Evolutionary conservation across 2,113 vertebrate species (phyloP).

Genomic region (Paraplagusia blochii): DNA sequence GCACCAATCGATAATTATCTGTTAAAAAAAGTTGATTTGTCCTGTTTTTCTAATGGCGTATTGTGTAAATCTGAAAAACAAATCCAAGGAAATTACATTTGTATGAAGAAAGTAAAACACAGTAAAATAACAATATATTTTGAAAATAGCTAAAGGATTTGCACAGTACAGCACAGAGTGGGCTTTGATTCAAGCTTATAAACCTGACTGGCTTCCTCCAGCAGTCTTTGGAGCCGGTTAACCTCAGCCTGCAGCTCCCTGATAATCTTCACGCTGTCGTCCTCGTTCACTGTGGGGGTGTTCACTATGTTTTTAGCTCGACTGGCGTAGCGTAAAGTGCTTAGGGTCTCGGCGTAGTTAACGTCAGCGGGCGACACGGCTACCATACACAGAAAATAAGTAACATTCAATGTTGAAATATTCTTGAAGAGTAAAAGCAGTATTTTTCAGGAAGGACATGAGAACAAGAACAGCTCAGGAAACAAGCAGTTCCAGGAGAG

Average conservation of each 20-base stretch:
- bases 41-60: too few species aligned
- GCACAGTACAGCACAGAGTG: neutral
- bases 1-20: too few species aligned
- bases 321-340: constrained; percentile 93
- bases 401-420: neutral
- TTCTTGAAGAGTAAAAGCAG: neutral
- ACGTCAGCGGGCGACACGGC: constrained; percentile 94
- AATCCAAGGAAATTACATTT: too few species aligned
- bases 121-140: too few species aligned
- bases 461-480: neutral
- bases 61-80: too few species aligned
- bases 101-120: too few species aligned
- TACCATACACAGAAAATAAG: constrained; percentile 63
- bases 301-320: constrained; percentile 97
- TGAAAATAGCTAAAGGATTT: too few species aligned
- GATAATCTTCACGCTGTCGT: constrained; percentile 87
- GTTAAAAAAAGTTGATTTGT: too few species aligned
- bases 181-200: neutral
- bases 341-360: constrained; percentile 93
- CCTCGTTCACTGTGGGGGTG: constrained; percentile 92
- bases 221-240: constrained; percentile 82
- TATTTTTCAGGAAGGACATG: neutral
- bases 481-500: neutral
- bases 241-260: constrained; percentile 91
- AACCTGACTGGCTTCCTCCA: constrained; percentile 89